phyloP scores from a whole-genome alignment of 2,797 vertebrate genomes.

The Pangasius krempfi region DNA sequence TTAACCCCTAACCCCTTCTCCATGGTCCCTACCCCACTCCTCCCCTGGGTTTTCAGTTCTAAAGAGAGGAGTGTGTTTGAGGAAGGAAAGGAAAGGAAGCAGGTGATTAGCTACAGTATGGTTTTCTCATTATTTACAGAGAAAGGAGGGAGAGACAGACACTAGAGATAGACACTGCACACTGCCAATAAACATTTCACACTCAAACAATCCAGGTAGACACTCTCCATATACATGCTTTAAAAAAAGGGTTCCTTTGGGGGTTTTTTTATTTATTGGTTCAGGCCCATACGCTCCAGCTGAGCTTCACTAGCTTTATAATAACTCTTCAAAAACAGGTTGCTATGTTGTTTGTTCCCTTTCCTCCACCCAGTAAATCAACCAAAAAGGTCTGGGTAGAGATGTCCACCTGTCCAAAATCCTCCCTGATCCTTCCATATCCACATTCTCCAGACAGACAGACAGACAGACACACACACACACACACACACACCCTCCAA shows the following conservation, averaged over 20 bases:
- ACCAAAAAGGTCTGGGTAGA: background rate
- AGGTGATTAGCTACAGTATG: slow-evolving; percentile 9
- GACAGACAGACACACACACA: background rate
- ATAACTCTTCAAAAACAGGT: background rate
- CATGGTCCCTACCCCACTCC: background rate
- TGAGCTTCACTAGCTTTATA: background rate
- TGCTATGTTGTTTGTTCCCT: background rate
- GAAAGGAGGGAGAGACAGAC: background rate
- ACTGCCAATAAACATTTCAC: background rate
- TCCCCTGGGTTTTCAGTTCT: background rate
- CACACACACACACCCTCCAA: background rate
- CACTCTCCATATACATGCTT: background rate
- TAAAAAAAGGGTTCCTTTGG: background rate
- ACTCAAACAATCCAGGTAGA: background rate
- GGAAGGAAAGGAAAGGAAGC: background rate
- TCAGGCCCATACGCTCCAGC: background rate
- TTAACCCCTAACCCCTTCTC: slow-evolving; percentile 20
- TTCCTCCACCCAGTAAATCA: background rate
- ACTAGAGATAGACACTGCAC: background rate
- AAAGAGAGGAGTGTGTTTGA: background rate
- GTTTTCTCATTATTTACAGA: background rate
- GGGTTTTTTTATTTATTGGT: background rate
- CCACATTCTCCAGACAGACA: background rate
- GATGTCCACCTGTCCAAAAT: background rate
- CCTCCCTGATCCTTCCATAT: background rate